Evolutionary conservation across 2,797 vertebrate genomes (phyloP).

Genomic region (Channallabes apus): DNA sequence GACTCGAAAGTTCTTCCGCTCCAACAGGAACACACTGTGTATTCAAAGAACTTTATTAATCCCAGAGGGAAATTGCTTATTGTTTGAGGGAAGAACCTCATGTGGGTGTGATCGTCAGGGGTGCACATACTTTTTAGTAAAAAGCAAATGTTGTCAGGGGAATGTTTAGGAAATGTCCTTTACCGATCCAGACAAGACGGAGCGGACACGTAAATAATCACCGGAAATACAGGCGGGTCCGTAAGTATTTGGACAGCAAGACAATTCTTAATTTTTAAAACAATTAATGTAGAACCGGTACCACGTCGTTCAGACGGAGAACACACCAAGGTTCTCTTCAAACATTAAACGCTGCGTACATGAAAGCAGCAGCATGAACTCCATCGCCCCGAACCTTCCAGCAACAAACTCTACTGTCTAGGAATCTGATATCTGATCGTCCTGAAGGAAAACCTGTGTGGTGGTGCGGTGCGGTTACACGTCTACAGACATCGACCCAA

Average conservation of each 20-base stretch:
- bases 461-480: neutral
- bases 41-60: no score
- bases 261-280: no score
- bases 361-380: neutral
- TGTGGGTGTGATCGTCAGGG: neutral
- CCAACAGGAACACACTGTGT: no score
- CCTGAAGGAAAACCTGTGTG: conserved; percentile 25
- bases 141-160: neutral
- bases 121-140: neutral
- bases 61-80: no score
- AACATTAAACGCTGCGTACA: neutral
- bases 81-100: neutral
- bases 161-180: neutral
- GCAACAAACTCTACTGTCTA: neutral
- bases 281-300: no score
- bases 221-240: neutral
- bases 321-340: neutral
- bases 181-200: neutral
- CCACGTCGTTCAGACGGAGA: no score
- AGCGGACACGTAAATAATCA: neutral
- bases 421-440: neutral
- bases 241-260: no score
- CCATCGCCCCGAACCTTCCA: neutral
- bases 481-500: neutral
- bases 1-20: neutral